Percentiles rank a stretch among this genome's conserved stretches.
Conservation (phyloP, 1,140 invertebrate species). For the Cataglyphis hispanica region DNA sequence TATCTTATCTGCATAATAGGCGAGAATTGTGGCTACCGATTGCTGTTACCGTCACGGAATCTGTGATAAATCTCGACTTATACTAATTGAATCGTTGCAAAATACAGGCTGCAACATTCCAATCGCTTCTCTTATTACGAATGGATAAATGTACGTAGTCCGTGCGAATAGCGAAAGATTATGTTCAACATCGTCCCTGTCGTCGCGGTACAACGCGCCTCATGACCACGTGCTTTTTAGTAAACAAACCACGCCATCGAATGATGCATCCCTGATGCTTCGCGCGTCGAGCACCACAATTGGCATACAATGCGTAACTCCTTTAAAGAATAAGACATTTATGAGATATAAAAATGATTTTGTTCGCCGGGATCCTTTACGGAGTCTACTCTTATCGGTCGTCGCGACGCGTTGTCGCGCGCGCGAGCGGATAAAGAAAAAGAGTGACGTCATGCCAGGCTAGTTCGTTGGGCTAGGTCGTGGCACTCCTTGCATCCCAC, state of each 20-base stretch:
- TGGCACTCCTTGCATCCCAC: constrained; percentile 68
- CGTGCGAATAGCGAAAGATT: background rate
- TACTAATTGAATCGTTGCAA: background rate
- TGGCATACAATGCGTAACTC: background rate
- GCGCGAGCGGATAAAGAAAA: constrained; percentile 62
- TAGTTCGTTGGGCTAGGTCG: constrained; percentile 82
- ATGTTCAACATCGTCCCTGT: background rate
- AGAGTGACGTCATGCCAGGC: constrained; percentile 77
- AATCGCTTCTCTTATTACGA: background rate
- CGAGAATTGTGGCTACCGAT: constrained; percentile 18
- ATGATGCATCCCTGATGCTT: background rate
- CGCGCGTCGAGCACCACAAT: constrained; percentile 8
- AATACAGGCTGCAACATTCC: background rate
- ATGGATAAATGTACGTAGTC: background rate
- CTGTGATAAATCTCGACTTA: background rate
- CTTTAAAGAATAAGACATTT: background rate
- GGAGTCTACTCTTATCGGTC: constrained; percentile 71
- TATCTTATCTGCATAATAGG: constrained; percentile 35
- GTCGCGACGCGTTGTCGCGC: constrained; percentile 70
- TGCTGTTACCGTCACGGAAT: background rate
- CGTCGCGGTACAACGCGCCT: background rate
- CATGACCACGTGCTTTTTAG: constrained; percentile 48
- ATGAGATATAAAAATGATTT: background rate
- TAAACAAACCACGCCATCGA: constrained; percentile 40
- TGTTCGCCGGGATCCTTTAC: constrained; percentile 14